These are phyloP conservation scores for Aproaerema taeniolella DNA, from an alignment of 2,888 invertebrate species.

Conservation along the genomic window DNA sequence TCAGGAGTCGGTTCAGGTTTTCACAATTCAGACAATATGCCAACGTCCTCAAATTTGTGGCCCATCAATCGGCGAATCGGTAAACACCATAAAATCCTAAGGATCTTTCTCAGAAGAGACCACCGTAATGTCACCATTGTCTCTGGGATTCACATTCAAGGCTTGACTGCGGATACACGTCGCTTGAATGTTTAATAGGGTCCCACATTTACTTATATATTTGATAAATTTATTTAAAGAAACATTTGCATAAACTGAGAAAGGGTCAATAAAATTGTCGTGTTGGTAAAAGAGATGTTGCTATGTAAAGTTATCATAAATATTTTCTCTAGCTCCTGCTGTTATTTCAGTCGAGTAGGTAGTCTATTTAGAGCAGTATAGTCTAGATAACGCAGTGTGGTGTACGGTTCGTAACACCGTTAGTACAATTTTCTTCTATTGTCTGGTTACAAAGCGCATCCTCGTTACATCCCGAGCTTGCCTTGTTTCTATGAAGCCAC, in stretches of 20 bases:
- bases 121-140: constrained; percentile 73
- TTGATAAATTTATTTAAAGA: constrained; percentile 72
- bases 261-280: constrained; percentile 58
- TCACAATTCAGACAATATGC: constrained; percentile 22
- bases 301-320: too few species aligned
- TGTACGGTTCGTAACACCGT: constrained; percentile 14
- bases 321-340: too few species aligned
- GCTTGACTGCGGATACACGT: constrained; percentile 66
- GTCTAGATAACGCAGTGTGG: too few species aligned
- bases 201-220: constrained; percentile 75
- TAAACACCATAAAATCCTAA: constrained; percentile 64
- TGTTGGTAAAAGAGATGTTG: constrained; percentile 23
- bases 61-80: constrained; percentile 52
- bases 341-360: too few species aligned
- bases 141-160: constrained; percentile 62
- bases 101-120: constrained; percentile 69
- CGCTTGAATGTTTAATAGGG: constrained; percentile 66
- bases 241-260: constrained; percentile 64
- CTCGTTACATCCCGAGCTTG: constrained; percentile 20
- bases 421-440: constrained; percentile 20
- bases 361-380: too few species aligned
- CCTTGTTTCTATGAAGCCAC: constrained; percentile 35
- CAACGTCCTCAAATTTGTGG: constrained; percentile 39
- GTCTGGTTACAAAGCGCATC: constrained; percentile 17
- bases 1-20: too few species aligned